Evolutionary conservation across 2,797 vertebrate genomes (phyloP).

Genomic region (Acanthiza pusilla): DNA sequence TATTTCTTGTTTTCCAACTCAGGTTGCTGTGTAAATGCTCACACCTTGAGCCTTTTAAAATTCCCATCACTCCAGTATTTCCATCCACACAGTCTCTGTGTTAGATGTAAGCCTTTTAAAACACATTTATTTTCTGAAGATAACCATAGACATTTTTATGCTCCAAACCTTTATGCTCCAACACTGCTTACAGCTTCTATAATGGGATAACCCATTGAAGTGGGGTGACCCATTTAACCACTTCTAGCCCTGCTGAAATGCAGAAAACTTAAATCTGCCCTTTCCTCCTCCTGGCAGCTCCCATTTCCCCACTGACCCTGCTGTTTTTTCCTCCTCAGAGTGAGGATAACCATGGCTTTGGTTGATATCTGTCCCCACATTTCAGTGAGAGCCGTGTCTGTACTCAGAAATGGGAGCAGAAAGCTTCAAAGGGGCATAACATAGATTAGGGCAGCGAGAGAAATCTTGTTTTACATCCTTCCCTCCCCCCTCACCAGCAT

Average conservation of each 20-base stretch:
- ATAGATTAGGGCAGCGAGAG: neutral
- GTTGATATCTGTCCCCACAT: neutral
- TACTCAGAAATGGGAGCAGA: neutral
- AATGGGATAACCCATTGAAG: neutral
- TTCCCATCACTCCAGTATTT: neutral
- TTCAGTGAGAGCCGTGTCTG: neutral
- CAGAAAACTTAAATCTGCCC: neutral
- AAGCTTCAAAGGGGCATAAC: neutral
- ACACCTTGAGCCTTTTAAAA: neutral
- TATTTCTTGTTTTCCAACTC: constrained; percentile 8
- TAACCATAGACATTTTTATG: neutral
- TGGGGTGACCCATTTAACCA: neutral
- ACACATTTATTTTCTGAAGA: neutral
- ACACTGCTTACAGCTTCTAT: neutral
- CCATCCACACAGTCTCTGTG: neutral
- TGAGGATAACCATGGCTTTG: neutral
- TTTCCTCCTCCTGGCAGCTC: neutral
- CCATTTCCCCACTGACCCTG: neutral
- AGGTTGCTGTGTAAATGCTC: neutral
- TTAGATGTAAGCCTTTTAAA: neutral
- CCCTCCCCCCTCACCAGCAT: neutral
- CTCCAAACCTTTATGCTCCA: neutral
- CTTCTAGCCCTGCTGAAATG: neutral
- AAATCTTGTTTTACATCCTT: neutral
- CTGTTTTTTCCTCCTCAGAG: neutral